A percentile compares a stretch with the other conserved stretches of the same genome.
Evolutionary conservation across 2,797 vertebrate species (phyloP).

Genomic region (Tolypeutes matacus): DNA sequence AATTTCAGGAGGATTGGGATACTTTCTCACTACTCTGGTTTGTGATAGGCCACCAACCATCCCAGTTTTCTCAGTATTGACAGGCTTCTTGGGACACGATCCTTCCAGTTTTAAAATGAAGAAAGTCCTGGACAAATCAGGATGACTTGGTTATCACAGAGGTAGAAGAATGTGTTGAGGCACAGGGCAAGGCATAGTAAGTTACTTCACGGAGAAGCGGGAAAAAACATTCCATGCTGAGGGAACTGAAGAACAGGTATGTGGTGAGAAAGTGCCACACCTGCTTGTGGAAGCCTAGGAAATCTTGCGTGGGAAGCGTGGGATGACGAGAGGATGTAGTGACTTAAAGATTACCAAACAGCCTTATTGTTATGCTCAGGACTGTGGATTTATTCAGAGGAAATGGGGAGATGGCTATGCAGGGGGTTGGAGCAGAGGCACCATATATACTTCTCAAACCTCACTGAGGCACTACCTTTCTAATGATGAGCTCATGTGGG

Average conservation of each 20-base stretch:
- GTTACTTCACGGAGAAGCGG: not conserved
- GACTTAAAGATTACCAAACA: not conserved
- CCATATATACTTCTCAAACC: not conserved
- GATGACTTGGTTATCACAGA: not conserved
- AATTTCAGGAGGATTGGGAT: not conserved
- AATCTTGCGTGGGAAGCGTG: not conserved
- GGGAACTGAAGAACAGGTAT: not conserved
- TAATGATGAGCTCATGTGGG: not conserved
- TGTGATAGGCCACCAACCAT: not conserved
- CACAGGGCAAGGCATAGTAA: not conserved
- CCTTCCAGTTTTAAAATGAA: slow-evolving; percentile 5
- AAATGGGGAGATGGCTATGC: not conserved
- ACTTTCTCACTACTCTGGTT: not conserved
- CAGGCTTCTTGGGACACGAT: not conserved
- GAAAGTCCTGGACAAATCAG: not conserved
- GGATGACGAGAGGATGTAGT: not conserved
- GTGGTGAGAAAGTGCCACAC: not conserved
- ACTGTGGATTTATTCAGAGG: not conserved
- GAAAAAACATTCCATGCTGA: not conserved
- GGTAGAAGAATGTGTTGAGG: not conserved
- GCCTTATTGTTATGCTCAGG: not conserved
- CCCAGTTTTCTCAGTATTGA: not conserved
- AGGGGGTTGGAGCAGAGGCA: not conserved
- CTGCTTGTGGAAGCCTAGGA: not conserved
- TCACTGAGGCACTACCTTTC: not conserved